A percentile compares a stretch with the other conserved stretches of the same genome.
Conservation (phyloP, 2,888 invertebrate species). For the Salticus scenicus region DNA sequence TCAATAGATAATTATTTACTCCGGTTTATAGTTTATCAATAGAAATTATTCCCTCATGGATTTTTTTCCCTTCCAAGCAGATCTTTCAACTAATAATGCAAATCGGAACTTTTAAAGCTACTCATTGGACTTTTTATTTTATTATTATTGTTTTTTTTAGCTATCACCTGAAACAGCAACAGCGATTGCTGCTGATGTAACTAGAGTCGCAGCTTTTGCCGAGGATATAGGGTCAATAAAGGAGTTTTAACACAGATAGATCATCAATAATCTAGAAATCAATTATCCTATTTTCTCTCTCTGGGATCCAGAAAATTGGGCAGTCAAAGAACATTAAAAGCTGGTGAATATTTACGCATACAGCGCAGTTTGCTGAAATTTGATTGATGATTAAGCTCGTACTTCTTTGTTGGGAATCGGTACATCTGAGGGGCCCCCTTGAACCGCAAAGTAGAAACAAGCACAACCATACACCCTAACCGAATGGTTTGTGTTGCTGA, state of each 20-base stretch:
- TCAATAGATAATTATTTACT: no score
- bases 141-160: no score
- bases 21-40: no score
- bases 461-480: not conserved
- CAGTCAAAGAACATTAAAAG: conserved; percentile 69
- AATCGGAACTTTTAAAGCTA: no score
- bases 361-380: conserved; percentile 51
- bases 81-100: no score
- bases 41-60: no score
- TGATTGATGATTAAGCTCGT: conserved; percentile 61
- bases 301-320: conserved; percentile 47
- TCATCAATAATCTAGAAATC: conserved; percentile 54
- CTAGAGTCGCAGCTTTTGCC: conserved; percentile 3
- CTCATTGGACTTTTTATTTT: no score
- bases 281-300: conserved; percentile 43
- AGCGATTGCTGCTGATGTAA: not conserved
- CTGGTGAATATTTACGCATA: conserved; percentile 56
- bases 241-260: conserved; percentile 26
- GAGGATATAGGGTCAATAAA: conserved; percentile 17
- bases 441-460: conserved; percentile 21
- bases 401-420: conserved; percentile 66
- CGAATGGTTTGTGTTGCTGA: conserved; percentile 46
- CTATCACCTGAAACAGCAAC: not conserved
- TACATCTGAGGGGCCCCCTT: conserved; percentile 38
- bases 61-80: no score